Percentiles rank a stretch among this genome's conserved stretches.
Conservation (phyloP, 2,113 vertebrate species). For the Aviceda subcristata region DNA sequence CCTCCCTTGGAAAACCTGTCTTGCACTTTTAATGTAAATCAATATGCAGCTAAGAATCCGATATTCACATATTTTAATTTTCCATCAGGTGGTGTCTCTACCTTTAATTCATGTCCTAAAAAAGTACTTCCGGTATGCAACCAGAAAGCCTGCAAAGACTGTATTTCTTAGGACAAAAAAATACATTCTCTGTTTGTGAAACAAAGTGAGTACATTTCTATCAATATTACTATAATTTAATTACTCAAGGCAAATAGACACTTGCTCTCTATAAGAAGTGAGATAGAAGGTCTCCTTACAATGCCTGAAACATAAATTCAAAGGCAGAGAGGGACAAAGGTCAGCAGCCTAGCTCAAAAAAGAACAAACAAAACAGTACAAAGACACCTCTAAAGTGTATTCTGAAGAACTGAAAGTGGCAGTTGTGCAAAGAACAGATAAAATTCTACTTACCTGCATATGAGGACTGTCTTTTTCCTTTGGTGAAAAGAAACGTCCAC, state of each 20-base stretch:
- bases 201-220: neutral
- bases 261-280: neutral
- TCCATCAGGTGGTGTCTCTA: neutral
- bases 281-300: neutral
- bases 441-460: constrained; percentile 77
- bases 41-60: neutral
- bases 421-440: neutral
- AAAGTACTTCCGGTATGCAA: neutral
- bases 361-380: neutral
- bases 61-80: neutral
- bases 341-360: neutral
- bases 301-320: neutral
- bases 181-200: neutral
- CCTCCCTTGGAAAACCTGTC: neutral
- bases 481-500: constrained; percentile 94
- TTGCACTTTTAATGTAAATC: neutral
- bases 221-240: neutral
- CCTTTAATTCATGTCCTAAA: neutral
- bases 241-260: neutral
- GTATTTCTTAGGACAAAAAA: neutral
- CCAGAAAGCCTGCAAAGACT: neutral
- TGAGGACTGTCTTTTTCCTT: constrained; percentile 92
- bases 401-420: neutral
- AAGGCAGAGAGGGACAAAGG: neutral
- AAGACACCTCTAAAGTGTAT: neutral